Percentiles rank a stretch among this genome's conserved stretches.
Evolutionary conservation across 2,113 vertebrate species (phyloP).

Genomic region (Tyrannus savana): DNA sequence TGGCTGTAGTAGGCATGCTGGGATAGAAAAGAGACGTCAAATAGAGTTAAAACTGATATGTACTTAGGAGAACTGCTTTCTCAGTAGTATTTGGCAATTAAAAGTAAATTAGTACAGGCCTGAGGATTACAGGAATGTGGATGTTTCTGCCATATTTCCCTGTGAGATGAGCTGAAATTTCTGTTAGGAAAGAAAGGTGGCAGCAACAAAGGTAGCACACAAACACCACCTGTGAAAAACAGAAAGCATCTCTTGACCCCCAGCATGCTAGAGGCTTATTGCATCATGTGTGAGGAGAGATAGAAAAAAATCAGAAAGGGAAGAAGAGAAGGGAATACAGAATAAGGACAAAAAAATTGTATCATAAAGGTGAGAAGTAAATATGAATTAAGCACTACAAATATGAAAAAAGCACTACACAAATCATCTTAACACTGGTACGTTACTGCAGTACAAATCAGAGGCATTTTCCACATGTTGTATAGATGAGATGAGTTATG

Average conservation of each 20-base stretch:
- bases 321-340: neutral
- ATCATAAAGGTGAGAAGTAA: neutral
- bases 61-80: neutral
- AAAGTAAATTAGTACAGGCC: neutral
- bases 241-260: neutral
- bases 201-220: neutral
- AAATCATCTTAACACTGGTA: neutral
- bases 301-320: neutral
- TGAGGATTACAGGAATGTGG: neutral
- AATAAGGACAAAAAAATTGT: neutral
- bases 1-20: neutral
- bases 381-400: neutral
- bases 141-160: neutral
- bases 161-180: neutral
- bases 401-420: neutral
- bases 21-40: neutral
- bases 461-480: neutral
- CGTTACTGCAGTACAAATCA: neutral
- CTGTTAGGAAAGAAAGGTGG: neutral
- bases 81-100: neutral
- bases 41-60: neutral
- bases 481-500: neutral
- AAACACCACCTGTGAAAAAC: neutral
- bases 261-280: neutral
- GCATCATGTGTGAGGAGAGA: neutral